Base-by-base conservation (phyloP, 2,797 vertebrate species). In the Xiphophorus birchmanni region DNA sequence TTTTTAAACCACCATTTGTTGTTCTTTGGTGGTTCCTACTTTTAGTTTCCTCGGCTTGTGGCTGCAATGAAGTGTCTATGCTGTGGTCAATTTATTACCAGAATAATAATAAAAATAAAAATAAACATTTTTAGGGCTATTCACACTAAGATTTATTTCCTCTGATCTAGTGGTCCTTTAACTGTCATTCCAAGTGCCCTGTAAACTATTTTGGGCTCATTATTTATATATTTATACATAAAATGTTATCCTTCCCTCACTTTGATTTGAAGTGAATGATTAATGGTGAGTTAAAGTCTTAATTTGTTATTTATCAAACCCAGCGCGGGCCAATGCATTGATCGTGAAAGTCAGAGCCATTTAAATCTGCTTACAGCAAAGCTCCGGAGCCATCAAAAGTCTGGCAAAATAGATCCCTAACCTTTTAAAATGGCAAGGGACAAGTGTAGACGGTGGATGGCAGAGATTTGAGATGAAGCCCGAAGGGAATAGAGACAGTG, bases 391-490 rank as follows among this genome's bases (percentile, higher is more conserved):
- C 35, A 74, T 74, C 15, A 48, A 50, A 80, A 83, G 75, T 78
- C 37, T 54, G 47, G 63, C 78, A 77, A 79, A 80, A 86, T 29
- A 47, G 76, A 88, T 88, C n/a, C 75, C 48, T 90, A 87, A 94
- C 87, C 91, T 93, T 92, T 89, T 15, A 81, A 90, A 90, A 90
- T 85, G 85, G 80, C 87, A 86, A 72, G 82, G 63, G 87, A 82
- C 84, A 76, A 87, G 87, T 77, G 35, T 84, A 76, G 89, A 85
- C 58, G 72, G 63, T 23, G 73, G 74, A 56, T 78, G 82, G 80
- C 74, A 56, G 73, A 44, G 80, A 35, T 78, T 85, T 87, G 48
- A 78, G 82, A 81, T 83, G 86, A 76, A 8, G 50, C 76, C 83
- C 58, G 29, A 50, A 84, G 82, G 79, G 83, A 87, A 50, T 71